A percentile compares a stretch with the other conserved stretches of the same genome.
Conservation (phyloP, 2,113 vertebrate genomes). For the Brienomyrus longianalis region DNA sequence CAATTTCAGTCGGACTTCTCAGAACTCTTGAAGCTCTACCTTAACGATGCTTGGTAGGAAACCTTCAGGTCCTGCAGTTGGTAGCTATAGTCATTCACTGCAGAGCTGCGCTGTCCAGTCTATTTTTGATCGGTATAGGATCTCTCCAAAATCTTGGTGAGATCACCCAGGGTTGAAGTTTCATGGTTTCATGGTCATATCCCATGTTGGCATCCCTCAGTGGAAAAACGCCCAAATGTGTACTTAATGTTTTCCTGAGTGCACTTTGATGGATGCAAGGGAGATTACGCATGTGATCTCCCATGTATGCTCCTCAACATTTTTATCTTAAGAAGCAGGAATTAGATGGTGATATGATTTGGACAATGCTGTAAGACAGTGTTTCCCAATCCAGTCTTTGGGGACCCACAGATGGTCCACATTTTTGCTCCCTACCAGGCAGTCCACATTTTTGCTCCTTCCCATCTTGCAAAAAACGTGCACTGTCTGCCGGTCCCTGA, state of each 20-base stretch:
- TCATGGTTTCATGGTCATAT: background rate
- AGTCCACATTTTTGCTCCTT: background rate
- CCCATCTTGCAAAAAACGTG: background rate
- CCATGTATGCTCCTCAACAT: background rate
- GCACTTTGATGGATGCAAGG: background rate
- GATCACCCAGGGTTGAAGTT: background rate
- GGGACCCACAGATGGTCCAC: background rate
- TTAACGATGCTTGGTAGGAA: background rate
- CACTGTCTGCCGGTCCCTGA: background rate
- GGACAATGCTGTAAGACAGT: background rate
- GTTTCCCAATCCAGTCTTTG: background rate
- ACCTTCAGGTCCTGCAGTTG: background rate
- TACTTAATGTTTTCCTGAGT: background rate
- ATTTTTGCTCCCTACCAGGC: no score
- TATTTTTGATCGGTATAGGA: background rate
- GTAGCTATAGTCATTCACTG: background rate
- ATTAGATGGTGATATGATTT: background rate
- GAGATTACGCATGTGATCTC: background rate
- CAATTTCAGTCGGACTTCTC: background rate
- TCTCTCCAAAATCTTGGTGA: background rate
- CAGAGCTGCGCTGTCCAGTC: background rate
- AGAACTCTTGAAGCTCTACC: background rate
- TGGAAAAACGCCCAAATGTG: background rate
- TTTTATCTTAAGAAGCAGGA: background rate
- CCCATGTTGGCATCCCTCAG: background rate